Base-by-base conservation (phyloP, 2,888 invertebrate genomes). In the Stenodema calcarata region DNA sequence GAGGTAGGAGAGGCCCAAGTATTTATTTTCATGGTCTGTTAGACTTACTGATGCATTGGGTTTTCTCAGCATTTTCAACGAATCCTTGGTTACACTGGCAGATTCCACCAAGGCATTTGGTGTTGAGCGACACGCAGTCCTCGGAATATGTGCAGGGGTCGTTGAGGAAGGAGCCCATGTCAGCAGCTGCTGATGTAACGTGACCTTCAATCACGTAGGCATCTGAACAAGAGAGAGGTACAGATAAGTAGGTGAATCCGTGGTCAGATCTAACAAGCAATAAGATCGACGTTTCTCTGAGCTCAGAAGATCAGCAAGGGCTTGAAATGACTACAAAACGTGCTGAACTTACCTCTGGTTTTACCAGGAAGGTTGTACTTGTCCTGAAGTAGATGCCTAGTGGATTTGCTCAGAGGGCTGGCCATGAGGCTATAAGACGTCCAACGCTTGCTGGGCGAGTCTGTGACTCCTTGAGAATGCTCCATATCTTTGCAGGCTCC, bases 401-500 rank as follows among this genome's bases (percentile, higher is more conserved):
- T 96, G 14, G 96, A 95, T 91, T 96, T 96, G 23, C 95, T 95
- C 88, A 94, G 91, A 81, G 94, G 94, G 0, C 95, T 95, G 87
- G 94, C 94, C 86, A 93, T 93, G 90, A 95, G 95, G 89, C 95
- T 94, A 2, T 95, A 94, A 14, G 90, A 90, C 0, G 95, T 95
- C 89, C 95, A 95, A n/a, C 95, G 94, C 89, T 95, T 93, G 12
- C 94, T 93, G 0, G 96, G 96, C 90, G 94, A 95, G 89, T 95
- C 95, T 6, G 96, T 96, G 87, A 95, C 95, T 0, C 88, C 86
- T 50, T 47, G 54, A 0, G 86, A 35, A 28, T 70, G 70, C 47
- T 83, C 82, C 18, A 50, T 23, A 95, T 96, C 96, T 95, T 96
- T 95, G 92, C 97, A 97, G 87, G 96, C 94, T 90, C 96, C 96